Percentiles rank a stretch among this genome's conserved stretches.
These are phyloP conservation scores for Macrotis lagotis DNA, from an alignment of 2,113 vertebrate genomes.

Conservation along the genomic window DNA sequence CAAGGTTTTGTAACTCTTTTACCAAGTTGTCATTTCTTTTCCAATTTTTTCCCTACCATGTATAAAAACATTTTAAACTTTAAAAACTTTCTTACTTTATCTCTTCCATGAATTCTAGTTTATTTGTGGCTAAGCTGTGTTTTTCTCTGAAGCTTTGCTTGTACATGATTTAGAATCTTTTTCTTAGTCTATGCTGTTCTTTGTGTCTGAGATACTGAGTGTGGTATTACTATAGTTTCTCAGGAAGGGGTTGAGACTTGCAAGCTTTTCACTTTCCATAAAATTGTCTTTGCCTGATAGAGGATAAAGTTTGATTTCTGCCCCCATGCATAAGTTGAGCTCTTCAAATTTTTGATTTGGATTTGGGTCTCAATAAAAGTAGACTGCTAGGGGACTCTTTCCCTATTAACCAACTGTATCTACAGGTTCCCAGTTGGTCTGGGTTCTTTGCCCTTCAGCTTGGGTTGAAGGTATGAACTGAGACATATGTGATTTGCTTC, in stretches of 20 bases:
- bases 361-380: not conserved
- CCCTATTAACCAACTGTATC: not conserved
- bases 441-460: not conserved
- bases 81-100: not conserved
- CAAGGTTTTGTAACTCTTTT: not conserved
- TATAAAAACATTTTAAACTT: not conserved
- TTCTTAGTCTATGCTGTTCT: not conserved
- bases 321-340: not conserved
- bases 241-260: not conserved
- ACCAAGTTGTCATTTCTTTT: not conserved
- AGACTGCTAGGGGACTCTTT: not conserved
- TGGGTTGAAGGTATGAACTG: not conserved
- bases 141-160: not conserved
- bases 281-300: not conserved
- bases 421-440: not conserved
- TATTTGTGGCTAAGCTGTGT: not conserved
- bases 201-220: not conserved
- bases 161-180: not conserved
- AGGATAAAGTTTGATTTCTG: not conserved
- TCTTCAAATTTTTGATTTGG: not conserved
- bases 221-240: not conserved
- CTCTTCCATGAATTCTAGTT: not conserved
- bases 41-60: not conserved
- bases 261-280: not conserved
- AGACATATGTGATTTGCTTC: not conserved